These are phyloP conservation scores for Muscidifurax raptorellus DNA, from an alignment of 1,140 invertebrate genomes.

Conservation along the genomic window DNA sequence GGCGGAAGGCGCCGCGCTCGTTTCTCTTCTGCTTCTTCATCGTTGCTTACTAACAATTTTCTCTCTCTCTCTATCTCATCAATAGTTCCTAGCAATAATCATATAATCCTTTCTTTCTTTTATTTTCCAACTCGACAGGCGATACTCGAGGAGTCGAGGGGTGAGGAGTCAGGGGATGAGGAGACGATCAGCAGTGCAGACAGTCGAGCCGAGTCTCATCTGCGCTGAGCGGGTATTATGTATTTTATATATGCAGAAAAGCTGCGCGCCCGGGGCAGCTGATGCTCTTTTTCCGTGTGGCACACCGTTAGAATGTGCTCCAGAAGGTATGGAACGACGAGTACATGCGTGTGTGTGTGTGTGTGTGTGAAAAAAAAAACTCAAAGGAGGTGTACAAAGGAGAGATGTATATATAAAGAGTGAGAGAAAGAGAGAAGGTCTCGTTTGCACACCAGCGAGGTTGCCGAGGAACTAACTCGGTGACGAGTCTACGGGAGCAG, in stretches of 20 bases:
- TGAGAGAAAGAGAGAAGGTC: constrained; percentile 23
- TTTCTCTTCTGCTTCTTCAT: background rate
- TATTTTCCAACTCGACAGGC: background rate
- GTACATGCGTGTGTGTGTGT: background rate
- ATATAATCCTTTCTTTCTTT: background rate
- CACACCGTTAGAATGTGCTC: background rate
- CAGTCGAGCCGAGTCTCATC: background rate
- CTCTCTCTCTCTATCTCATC: background rate
- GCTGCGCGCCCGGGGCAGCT: background rate
- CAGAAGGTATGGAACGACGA: background rate
- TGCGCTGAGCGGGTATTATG: no score
- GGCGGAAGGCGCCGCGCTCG: background rate
- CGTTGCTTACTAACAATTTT: background rate
- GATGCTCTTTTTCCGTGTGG: background rate
- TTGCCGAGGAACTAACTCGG: constrained; percentile 42
- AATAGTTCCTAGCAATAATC: background rate
- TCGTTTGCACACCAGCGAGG: constrained; percentile 34
- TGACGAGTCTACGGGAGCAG: constrained; percentile 23
- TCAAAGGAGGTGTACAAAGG: background rate
- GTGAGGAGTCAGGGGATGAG: no score
- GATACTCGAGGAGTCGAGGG: background rate
- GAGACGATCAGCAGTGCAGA: no score
- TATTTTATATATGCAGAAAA: background rate
- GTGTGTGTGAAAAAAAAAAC: constrained; percentile 24
- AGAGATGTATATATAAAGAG: background rate